Evolutionary conservation across 2,888 invertebrate species (phyloP), one percentile per base, ranked within the genome.

Genomic region (Parthenolecanium corni): DNA sequence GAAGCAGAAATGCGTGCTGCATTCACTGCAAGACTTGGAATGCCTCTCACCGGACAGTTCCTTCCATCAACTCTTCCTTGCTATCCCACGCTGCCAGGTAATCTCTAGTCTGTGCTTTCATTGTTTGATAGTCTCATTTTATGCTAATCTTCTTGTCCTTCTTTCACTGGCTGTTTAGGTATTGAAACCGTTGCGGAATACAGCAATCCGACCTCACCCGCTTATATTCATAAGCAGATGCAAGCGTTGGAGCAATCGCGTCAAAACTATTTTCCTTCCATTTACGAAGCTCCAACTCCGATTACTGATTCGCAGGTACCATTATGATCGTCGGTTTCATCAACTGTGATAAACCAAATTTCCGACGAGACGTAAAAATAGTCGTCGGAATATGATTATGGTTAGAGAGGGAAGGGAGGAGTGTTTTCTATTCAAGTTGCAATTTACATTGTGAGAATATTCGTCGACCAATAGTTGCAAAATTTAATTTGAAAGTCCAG

Each of bases 1-100:
- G 90, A 90, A 73, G 86, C 89, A 65, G 89, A 87, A 72, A 80
- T 86, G 52, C 79, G 86, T 68, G 83, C 84, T 16, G 82, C 84
- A 51, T 81, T 81, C 69, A 80, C 83, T 5, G 82, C 82, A 46
- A 77, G 82, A 40, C 73, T 82, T 36, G 84, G 84, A 6, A 80
- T 83, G 78, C 82, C 81, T 1, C 72, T 80, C 5, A 82, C 83
- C 3, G 80, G 81, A 44, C 82, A 83, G 70, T 80, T 84, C 77
- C 73, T 85, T 68, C 79, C 81, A n/a, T 80, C 81, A 47, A 80
- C 81, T 14, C 73, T 84, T 70, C 83, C 86, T 38, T 86, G 83
- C 69, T 86, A 86, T 72, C 84, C 85, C 44, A 80, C 82, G 62
- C 70, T 83, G 69, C 81, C 82, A 67, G 78, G 69, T 69, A 64